Evolutionary conservation across 1,140 invertebrate genomes (phyloP).

Genomic region (Zelostemma sp.): DNA sequence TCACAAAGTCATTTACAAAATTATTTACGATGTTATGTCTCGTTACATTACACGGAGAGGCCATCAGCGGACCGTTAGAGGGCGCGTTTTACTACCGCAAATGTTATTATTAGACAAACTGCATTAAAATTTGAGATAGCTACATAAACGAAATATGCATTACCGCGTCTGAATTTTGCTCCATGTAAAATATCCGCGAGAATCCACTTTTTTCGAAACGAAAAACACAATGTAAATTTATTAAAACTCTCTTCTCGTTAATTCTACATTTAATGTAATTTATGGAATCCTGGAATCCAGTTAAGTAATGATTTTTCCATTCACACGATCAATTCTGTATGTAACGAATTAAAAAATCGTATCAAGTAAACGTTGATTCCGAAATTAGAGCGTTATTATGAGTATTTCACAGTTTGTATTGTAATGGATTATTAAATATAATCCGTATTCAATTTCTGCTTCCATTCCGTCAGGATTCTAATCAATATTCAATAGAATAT

Average conservation of each 20-base stretch:
- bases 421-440: conserved; percentile 7
- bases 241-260: not conserved
- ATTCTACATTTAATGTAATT: not conserved
- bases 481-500: conserved; percentile 23
- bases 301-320: too few species aligned
- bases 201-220: not conserved
- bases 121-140: not conserved
- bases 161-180: not conserved
- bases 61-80: conserved; percentile 13
- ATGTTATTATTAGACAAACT: not conserved
- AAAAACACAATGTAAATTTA: too few species aligned
- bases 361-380: not conserved
- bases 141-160: not conserved
- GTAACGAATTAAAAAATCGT: too few species aligned
- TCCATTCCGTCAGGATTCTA: not conserved
- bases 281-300: too few species aligned
- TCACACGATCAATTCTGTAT: too few species aligned
- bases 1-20: not conserved
- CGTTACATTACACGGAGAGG: conserved; percentile 7
- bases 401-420: not conserved
- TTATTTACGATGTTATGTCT: conserved; percentile 16
- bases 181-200: not conserved
- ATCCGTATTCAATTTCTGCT: conserved; percentile 4
- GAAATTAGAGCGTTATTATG: not conserved
- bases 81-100: conserved; percentile 5